A percentile compares a stretch with the other conserved stretches of the same genome.
Evolutionary conservation across 2,888 invertebrate species (phyloP).

Genomic region (Drosophila setosimentum): DNA sequence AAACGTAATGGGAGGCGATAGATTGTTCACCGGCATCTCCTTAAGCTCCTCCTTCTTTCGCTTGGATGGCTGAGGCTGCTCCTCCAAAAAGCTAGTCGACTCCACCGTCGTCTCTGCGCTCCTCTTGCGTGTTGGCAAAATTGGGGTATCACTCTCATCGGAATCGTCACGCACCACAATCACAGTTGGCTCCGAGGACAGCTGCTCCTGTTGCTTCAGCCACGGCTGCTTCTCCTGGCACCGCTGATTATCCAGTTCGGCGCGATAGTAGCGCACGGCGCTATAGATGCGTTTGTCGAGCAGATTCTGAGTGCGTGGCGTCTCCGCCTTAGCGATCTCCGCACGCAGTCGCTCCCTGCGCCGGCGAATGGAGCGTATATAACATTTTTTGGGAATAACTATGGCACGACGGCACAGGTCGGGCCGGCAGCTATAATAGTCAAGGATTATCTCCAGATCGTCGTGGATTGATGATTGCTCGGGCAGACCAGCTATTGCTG

Average conservation of each 20-base stretch:
- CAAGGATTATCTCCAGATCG: slow-evolving; percentile 45
- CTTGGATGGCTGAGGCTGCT: slow-evolving; percentile 14
- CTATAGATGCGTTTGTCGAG: slow-evolving; percentile 70
- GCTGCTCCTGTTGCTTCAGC: slow-evolving; percentile 17
- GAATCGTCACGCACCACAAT: slow-evolving; percentile 65
- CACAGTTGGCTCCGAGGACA: slow-evolving; percentile 15
- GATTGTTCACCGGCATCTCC: background rate
- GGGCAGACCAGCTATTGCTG: slow-evolving; percentile 9
- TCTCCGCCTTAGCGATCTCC: slow-evolving; percentile 65
- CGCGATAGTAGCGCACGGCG: slow-evolving; percentile 77
- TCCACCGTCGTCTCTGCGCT: background rate
- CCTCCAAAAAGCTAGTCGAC: background rate
- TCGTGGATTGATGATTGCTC: background rate
- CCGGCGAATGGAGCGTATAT: slow-evolving; percentile 70
- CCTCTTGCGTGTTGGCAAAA: background rate
- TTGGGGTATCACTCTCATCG: slow-evolving; percentile 35
- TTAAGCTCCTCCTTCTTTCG: slow-evolving; percentile 12
- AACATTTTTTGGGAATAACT: slow-evolving; percentile 71
- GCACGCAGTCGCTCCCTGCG: slow-evolving; percentile 51
- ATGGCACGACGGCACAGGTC: slow-evolving; percentile 72
- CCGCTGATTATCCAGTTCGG: slow-evolving; percentile 60
- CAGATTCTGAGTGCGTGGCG: slow-evolving; percentile 50
- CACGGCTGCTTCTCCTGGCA: slow-evolving; percentile 34
- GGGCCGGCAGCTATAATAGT: slow-evolving; percentile 44
- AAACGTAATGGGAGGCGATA: background rate